Percentiles rank a stretch among this genome's conserved stretches.
Conservation (phyloP, 2,888 invertebrate species). For the Anaspis maculata region DNA sequence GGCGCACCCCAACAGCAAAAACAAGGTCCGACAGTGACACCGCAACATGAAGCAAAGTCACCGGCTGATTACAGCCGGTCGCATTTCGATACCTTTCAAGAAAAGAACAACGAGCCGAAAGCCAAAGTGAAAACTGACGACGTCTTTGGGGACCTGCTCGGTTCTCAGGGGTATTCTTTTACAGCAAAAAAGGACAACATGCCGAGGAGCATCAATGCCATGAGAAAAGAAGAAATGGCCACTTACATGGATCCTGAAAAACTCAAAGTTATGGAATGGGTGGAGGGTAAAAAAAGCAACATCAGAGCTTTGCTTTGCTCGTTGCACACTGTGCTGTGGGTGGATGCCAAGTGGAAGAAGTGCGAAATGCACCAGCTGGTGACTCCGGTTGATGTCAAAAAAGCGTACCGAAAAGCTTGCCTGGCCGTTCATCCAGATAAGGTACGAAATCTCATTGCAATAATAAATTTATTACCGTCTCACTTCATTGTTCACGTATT, state of each 20-base stretch:
- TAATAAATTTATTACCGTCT: conserved; percentile 2
- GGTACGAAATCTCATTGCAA: too few relatives aligned
- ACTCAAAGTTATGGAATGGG: conserved; percentile 75
- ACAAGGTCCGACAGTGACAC: conserved; percentile 18
- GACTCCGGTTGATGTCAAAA: conserved; percentile 87
- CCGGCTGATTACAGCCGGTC: conserved; percentile 54
- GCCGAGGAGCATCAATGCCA: conserved; percentile 84
- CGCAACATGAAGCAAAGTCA: conserved; percentile 38
- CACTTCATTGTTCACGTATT: conserved; percentile 13
- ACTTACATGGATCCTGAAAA: conserved; percentile 89
- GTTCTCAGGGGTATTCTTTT: conserved; percentile 83
- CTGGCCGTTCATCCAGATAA: conserved; percentile 98
- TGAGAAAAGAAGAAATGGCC: conserved; percentile 80
- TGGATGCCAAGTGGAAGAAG: conserved; percentile 84
- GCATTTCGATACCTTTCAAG: conserved; percentile 55
- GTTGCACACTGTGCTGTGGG: conserved; percentile 89
- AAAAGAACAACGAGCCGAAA: conserved; percentile 21
- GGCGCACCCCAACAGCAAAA: conserved; percentile 42
- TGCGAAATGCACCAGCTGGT: conserved; percentile 94
- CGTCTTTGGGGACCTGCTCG: conserved; percentile 85
- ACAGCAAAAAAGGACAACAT: conserved; percentile 62
- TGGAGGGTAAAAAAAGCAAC: conserved; percentile 94
- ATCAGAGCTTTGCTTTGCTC: conserved; percentile 92
- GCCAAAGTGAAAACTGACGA: conserved; percentile 47
- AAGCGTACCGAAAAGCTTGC: conserved; percentile 90